Conservation (phyloP, 2,113 vertebrate species). For the Athene noctua region DNA sequence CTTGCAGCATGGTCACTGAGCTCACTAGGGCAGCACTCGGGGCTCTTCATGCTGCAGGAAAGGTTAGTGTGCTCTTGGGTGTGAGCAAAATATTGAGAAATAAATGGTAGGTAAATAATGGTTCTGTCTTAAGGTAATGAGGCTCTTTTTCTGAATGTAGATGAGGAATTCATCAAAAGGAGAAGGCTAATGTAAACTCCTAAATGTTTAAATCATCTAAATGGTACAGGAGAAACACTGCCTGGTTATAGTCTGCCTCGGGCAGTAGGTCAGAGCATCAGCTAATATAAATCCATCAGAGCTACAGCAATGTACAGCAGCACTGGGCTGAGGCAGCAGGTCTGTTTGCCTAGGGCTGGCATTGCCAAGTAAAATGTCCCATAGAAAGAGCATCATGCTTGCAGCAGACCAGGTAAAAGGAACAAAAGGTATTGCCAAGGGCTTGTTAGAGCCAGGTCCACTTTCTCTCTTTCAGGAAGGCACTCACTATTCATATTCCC, state of each 20-base stretch:
- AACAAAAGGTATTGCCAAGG: not conserved
- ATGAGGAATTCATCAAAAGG: not conserved
- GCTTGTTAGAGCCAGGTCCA: not conserved
- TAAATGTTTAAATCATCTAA: slow-evolving; percentile 23
- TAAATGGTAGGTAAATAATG: not conserved
- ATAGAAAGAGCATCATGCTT: not conserved
- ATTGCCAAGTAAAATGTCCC: not conserved
- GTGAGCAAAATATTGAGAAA: not conserved
- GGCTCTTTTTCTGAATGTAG: not conserved
- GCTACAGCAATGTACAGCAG: not conserved
- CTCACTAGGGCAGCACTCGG: not conserved
- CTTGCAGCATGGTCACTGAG: not conserved
- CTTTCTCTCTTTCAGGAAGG: not conserved
- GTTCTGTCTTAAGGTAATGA: not conserved
- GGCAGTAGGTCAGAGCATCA: not conserved
- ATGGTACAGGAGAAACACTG: not conserved
- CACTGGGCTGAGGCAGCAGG: not conserved
- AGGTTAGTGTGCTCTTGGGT: not conserved
- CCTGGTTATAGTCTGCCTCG: not conserved
- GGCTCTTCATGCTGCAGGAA: not conserved
- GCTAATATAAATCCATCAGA: not conserved
- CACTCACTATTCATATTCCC: not conserved
- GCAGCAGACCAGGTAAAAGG: not conserved
- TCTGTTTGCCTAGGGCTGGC: not conserved
- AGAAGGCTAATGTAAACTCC: not conserved